Evolutionary conservation across 2,113 vertebrate species (phyloP), one percentile per base, ranked within the genome.

Genomic region (Gobius niger): DNA sequence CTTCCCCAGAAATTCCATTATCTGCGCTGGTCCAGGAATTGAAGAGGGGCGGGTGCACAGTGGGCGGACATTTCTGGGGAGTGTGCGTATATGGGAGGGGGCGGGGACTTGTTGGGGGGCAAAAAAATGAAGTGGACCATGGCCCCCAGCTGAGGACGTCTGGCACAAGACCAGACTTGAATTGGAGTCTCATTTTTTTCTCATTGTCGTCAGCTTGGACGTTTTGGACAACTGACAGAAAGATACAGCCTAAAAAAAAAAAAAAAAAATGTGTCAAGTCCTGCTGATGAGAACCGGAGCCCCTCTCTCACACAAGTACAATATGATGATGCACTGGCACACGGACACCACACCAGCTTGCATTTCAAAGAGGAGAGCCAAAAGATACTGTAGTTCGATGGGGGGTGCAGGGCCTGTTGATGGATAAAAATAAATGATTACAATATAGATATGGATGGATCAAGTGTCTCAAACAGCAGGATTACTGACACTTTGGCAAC

Each of bases 281-380:
- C 87, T 82, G 88, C 88, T 91, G 89, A 88, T 91, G 87, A 86
- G 90, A 91, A 91, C 80, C 65, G 82, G 83, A 71, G 70, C 77
- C 78, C 56, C 15, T 76, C 15, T 76, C 72, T 75, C 52, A 65
- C 53, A 68, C 49, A 18, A 65, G 67, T 44, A 64, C 67, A 68
- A 64, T 49, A 49, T 42, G 64, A 68, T 40, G 61, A 66, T 40
- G 54, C 76, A 34, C 44, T 34, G 51, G 65, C 67, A 77, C 44
- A 63, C 54, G 70, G 52, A 40, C 44, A 70, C 68, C 75, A 72
- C 60, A 66, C 70, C 78, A 69, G 76, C 73, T 71, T 60, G 60
- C 49, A 68, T 74, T 70, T 76, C 66, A 75, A 73, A 47, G 41
- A 52, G 24, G 46, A 63, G 67, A 51, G 77, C 69, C 67, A 64